Percentiles rank a stretch among this genome's conserved stretches.
Conservation (phyloP, 2,888 invertebrate species). For the Agriopis marginaria region DNA sequence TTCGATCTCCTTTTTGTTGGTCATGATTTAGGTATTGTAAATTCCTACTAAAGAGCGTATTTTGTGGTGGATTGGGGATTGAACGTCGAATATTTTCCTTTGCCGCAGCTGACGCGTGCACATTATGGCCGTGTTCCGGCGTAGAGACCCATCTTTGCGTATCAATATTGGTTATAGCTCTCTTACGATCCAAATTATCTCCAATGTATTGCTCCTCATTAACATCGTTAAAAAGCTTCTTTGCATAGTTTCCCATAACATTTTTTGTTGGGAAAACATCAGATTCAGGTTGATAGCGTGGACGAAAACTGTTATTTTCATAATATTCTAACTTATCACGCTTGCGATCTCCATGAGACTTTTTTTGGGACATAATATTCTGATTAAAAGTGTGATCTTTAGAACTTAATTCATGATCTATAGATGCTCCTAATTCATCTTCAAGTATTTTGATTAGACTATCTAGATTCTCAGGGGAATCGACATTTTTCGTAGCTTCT, state of each 20-base stretch:
- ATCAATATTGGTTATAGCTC: slow-evolving; percentile 61
- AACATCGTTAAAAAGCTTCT: slow-evolving; percentile 55
- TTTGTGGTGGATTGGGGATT: slow-evolving; percentile 26
- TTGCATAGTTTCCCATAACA: slow-evolving; percentile 58
- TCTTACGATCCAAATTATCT: slow-evolving; percentile 63
- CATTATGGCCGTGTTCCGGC: slow-evolving; percentile 46
- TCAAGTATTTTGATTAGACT: slow-evolving; percentile 75
- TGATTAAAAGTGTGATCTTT: slow-evolving; percentile 44
- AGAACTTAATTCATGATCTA: slow-evolving; percentile 48
- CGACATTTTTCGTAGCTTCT: slow-evolving; percentile 53
- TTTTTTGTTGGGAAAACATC: slow-evolving; percentile 61
- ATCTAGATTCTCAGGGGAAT: slow-evolving; percentile 69
- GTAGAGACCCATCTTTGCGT: slow-evolving; percentile 54
- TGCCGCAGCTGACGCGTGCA: slow-evolving; percentile 37
- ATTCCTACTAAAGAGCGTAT: slow-evolving; percentile 47
- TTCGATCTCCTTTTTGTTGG: slow-evolving; percentile 66
- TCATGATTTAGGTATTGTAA: slow-evolving; percentile 56
- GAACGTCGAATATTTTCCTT: slow-evolving; percentile 41
- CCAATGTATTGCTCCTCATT: slow-evolving; percentile 56
- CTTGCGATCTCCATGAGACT: slow-evolving; percentile 46
- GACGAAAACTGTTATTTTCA: slow-evolving; percentile 45
- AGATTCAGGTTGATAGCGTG: slow-evolving; percentile 45
- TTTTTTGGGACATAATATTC: slow-evolving; percentile 44
- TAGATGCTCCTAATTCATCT: slow-evolving; percentile 68
- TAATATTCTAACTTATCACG: slow-evolving; percentile 47